Evolutionary conservation across 2,888 invertebrate species (phyloP).

Genomic region (Tigriopus californicus): DNA sequence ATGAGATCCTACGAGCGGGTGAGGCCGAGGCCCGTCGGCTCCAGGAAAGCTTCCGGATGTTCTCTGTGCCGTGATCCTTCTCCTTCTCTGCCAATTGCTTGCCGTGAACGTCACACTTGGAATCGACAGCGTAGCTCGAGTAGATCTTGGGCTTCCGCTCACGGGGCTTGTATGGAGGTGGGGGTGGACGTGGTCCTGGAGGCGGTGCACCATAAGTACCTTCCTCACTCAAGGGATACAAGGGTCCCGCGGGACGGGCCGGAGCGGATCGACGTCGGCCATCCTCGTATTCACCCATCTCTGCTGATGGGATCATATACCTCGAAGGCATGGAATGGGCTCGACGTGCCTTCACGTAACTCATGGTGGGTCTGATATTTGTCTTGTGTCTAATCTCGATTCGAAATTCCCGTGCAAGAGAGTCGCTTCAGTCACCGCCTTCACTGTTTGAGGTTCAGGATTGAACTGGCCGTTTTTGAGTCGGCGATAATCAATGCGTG

Average conservation of each 20-base stretch:
- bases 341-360: not conserved
- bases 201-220: slow-evolving; percentile 1
- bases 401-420: no score
- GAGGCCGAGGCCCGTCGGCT: not conserved
- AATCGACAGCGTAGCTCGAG: slow-evolving; percentile 3
- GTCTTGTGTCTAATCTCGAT: no score
- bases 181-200: not conserved
- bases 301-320: slow-evolving; percentile 12
- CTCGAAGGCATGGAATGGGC: slow-evolving; percentile 10
- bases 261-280: slow-evolving; percentile 5
- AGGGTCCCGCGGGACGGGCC: not conserved
- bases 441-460: no score
- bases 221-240: slow-evolving; percentile 1
- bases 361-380: slow-evolving; percentile 29
- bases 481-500: no score
- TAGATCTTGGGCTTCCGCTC: slow-evolving; percentile 12
- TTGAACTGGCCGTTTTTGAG: no score
- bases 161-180: not conserved
- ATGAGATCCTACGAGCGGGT: not conserved
- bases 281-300: slow-evolving; percentile 10
- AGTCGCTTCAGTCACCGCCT: no score
- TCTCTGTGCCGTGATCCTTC: not conserved
- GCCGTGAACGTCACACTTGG: not conserved
- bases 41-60: not conserved
- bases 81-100: slow-evolving; percentile 1